A percentile compares a stretch with the other conserved stretches of the same genome.
These are phyloP conservation scores for Melanostoma mellinum DNA, from an alignment of 2,888 invertebrate genomes.

Conservation along the genomic window DNA sequence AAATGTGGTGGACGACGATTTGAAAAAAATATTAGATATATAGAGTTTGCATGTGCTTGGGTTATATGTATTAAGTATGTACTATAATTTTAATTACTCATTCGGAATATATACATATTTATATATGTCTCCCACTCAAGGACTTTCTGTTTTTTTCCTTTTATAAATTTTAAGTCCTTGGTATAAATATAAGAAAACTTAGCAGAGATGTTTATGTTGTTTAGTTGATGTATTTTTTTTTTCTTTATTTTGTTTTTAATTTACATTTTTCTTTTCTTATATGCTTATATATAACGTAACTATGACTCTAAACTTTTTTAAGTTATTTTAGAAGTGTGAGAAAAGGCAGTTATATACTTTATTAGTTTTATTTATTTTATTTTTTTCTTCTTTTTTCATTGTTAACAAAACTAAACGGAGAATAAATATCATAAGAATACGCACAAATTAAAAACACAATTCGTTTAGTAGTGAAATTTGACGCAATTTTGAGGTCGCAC, in stretches of 20 bases:
- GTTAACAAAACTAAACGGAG: not conserved
- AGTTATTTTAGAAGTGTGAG: conserved; percentile 19
- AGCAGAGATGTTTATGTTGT: conserved; percentile 5
- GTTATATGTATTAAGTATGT: conserved; percentile 8
- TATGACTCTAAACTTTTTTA: conserved; percentile 8
- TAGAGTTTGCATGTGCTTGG: conserved; percentile 37
- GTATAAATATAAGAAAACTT: conserved; percentile 13
- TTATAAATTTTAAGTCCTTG: conserved; percentile 26
- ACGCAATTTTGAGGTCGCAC: no score
- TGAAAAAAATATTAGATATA: conserved; percentile 21
- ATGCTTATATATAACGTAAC: conserved; percentile 29
- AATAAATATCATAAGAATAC: no score
- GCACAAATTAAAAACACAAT: no score
- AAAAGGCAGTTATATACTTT: conserved; percentile 55
- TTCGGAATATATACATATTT: conserved; percentile 4
- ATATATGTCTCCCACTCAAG: conserved; percentile 30
- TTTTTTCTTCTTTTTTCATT: conserved; percentile 1
- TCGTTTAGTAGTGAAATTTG: no score
- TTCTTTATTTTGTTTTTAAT: not conserved
- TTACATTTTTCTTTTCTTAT: not conserved
- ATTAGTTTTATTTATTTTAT: conserved; percentile 6
- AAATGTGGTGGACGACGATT: conserved; percentile 31
- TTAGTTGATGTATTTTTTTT: conserved; percentile 18
- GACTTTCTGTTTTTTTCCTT: not conserved
- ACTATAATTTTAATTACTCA: conserved; percentile 16